phyloP scores from a whole-genome alignment of 1,140 invertebrate species.

The Liolophura sinensis region DNA sequence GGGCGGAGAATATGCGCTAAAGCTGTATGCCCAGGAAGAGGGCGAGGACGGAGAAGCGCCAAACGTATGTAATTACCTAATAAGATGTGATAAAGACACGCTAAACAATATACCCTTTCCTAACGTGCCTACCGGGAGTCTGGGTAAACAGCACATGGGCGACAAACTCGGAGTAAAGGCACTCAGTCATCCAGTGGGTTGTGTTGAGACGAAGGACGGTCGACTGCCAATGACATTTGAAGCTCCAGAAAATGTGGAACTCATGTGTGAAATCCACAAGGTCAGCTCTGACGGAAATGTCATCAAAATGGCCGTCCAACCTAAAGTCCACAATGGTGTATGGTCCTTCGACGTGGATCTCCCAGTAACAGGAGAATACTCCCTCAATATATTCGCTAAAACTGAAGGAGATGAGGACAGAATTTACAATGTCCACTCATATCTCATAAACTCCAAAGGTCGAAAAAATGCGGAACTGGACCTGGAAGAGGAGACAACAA shows the following conservation, averaged over 20 bases:
- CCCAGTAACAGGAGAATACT: slow-evolving; percentile 46
- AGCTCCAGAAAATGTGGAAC: slow-evolving; percentile 34
- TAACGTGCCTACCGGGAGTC: slow-evolving; percentile 37
- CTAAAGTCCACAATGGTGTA: slow-evolving; percentile 30
- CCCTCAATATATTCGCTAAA: slow-evolving; percentile 48
- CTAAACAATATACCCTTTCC: slow-evolving; percentile 41
- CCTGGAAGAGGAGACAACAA: slow-evolving; percentile 16
- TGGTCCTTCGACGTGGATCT: slow-evolving; percentile 48
- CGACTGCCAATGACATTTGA: slow-evolving; percentile 32
- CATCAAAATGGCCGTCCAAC: slow-evolving; percentile 28
- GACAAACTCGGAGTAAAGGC: slow-evolving; percentile 40
- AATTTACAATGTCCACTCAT: slow-evolving; percentile 48
- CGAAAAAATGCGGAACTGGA: slow-evolving; percentile 10
- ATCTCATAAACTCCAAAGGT: slow-evolving; percentile 45
- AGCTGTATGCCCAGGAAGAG: slow-evolving; percentile 45
- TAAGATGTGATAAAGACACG: slow-evolving; percentile 32
- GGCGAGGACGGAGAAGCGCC: slow-evolving; percentile 40
- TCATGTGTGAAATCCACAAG: slow-evolving; percentile 46
- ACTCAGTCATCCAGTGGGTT: slow-evolving; percentile 30
- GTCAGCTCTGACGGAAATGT: slow-evolving; percentile 35
- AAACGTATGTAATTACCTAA: slow-evolving; percentile 53
- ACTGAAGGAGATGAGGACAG: slow-evolving; percentile 32
- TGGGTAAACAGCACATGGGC: slow-evolving; percentile 36
- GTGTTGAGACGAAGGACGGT: slow-evolving; percentile 31
- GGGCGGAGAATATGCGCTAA: slow-evolving; percentile 49